Evolutionary conservation across 2,888 invertebrate species (phyloP).

Genomic region (Danaus chrysippus): DNA sequence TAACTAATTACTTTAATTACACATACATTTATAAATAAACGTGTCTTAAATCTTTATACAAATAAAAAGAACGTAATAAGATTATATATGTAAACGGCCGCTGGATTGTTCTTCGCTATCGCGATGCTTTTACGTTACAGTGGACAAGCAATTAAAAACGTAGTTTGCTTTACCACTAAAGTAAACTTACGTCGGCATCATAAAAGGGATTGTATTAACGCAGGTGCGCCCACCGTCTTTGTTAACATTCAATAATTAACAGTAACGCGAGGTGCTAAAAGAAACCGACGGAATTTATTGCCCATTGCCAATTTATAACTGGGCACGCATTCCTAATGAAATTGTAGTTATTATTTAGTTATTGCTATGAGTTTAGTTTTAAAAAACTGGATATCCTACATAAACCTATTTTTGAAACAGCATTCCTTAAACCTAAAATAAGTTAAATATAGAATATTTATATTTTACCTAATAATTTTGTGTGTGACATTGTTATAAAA

Average conservation of each 20-base stretch:
- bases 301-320: constrained; percentile 54
- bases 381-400: background rate
- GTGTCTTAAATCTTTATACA: background rate
- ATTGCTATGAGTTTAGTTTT: background rate
- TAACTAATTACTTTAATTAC: no score
- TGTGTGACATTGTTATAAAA: constrained; percentile 47
- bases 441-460: constrained; percentile 34
- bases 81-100: background rate
- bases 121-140: constrained; percentile 16
- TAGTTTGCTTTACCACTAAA: constrained; percentile 34
- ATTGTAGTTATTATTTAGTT: constrained; percentile 3
- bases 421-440: constrained; percentile 27
- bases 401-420: background rate
- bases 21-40: no score
- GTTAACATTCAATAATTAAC: constrained; percentile 63
- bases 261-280: constrained; percentile 60
- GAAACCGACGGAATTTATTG: constrained; percentile 57
- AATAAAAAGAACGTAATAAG: constrained; percentile 5
- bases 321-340: constrained; percentile 36
- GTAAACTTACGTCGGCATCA: constrained; percentile 42
- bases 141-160: constrained; percentile 34
- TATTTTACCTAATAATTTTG: constrained; percentile 48
- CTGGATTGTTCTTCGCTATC: constrained; percentile 7
- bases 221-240: constrained; percentile 53
- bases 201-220: constrained; percentile 52